Base-by-base conservation (phyloP, 2,888 invertebrate genomes). In the Hydrotaea cyrtoneurina region DNA sequence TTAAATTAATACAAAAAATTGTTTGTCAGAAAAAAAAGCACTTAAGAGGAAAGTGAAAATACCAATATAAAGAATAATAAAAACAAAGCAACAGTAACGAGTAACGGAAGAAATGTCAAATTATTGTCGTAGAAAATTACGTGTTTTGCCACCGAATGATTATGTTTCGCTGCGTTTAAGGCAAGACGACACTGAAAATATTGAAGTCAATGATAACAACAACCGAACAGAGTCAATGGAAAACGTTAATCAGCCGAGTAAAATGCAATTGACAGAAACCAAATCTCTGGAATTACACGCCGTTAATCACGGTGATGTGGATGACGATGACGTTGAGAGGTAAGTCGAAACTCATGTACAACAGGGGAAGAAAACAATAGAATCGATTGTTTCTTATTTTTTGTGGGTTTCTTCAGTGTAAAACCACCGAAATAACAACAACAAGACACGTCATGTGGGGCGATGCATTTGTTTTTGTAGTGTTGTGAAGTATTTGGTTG, bases 51-150 rank as follows among this genome's bases (percentile, higher is more conserved):
- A 17, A 73, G 73, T 73, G 74, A 59, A 69, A 78, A 43, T 55
- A 73, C 19, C 26, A 71, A 66, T 21, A 69, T 15, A 31, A 50
- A 43, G 15, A 72, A 57, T 19, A 43, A 79, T 15, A 36, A 74
- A 0, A 75, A 72, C 31, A 74, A 81, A 50, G 26, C 64, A 74
- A 66, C 31, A 69, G 50, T 53, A 73, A 21, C 72, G 15, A n/a
- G n/a, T n/a, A n/a, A n/a, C n/a, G n/a, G n/a, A 1, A 43, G 31
- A 84, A 82, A 86, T 86, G 86, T 84, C 85, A 62, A 84, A 79
- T 81, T 82, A 79, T 79, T 71, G 77, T 80, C 82, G 78, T 36
- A 75, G 83, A 77, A 84, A 86, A 82, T 80, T 82, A 75, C 82
- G 85, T 78, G 78, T 71, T 76, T 76, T 80, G 43, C n/a, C 19